Percentiles rank a stretch among this genome's conserved stretches.
These are phyloP conservation scores for Drosophila nikananu DNA, from an alignment of 1,140 invertebrate species.

Conservation along the genomic window DNA sequence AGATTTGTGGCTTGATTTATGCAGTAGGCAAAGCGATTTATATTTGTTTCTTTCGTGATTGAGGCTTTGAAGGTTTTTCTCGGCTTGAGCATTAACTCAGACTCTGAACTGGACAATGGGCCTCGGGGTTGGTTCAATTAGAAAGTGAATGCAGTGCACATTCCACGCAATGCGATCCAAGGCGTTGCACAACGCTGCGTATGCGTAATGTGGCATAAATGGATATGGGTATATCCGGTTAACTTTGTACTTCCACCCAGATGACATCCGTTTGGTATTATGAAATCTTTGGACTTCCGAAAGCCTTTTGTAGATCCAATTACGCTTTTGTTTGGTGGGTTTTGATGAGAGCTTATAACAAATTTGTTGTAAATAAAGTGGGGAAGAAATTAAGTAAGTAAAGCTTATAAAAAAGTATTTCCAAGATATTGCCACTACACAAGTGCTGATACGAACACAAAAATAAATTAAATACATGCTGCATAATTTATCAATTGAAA, in stretches of 20 bases:
- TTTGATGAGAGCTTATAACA: not conserved
- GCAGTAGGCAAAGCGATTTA: conserved; percentile 34
- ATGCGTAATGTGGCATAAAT: conserved; percentile 57
- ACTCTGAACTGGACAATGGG: conserved; percentile 50
- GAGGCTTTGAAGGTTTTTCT: conserved; percentile 41
- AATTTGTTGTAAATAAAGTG: not conserved
- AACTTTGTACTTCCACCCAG: conserved; percentile 9
- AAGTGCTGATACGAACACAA: not conserved
- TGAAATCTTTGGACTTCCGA: conserved; percentile 45
- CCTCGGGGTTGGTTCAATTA: conserved; percentile 29
- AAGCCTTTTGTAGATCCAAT: conserved; percentile 24
- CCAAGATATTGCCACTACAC: not conserved
- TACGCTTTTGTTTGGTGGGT: conserved; percentile 13
- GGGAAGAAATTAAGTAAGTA: not conserved
- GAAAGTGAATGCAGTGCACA: conserved; percentile 50
- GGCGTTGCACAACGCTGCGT: conserved; percentile 62
- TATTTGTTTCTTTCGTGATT: conserved; percentile 49
- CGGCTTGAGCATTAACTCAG: conserved; percentile 23
- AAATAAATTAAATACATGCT: not conserved
- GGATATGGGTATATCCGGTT: conserved; percentile 42
- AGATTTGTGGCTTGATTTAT: conserved; percentile 69
- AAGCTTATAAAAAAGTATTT: not conserved
- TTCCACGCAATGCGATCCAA: conserved; percentile 51
- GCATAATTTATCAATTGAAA: too few relatives aligned
- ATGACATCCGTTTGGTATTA: conserved; percentile 32